Conservation (phyloP, 2,888 invertebrate genomes). For the Syrista parreyssii region DNA sequence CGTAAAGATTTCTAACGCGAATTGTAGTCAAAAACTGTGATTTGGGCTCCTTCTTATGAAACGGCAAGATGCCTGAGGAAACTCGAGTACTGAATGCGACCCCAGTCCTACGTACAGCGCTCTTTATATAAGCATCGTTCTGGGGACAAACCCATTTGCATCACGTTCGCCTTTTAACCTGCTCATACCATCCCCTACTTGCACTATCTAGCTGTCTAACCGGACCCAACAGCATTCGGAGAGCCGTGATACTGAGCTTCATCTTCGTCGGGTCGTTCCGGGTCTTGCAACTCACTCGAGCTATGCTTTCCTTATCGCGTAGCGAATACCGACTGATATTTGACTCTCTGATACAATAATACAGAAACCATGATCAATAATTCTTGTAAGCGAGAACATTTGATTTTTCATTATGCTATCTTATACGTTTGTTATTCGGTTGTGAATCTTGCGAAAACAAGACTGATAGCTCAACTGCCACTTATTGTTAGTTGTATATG, state of each 20-base stretch:
- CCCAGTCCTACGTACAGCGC: background rate
- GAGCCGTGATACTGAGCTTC: background rate
- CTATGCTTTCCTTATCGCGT: background rate
- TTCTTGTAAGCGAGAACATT: background rate
- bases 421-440: background rate
- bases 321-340: background rate
- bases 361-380: background rate
- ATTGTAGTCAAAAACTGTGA: background rate
- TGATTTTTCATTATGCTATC: background rate
- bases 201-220: background rate
- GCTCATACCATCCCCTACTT: background rate
- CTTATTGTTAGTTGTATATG: background rate
- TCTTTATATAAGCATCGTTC: constrained; percentile 2
- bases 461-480: background rate
- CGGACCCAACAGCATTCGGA: background rate
- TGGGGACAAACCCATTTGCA: background rate
- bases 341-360: background rate
- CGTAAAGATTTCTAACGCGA: background rate
- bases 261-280: background rate
- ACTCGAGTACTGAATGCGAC: constrained; percentile 2
- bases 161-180: constrained; percentile 6
- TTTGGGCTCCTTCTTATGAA: background rate
- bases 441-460: background rate
- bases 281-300: background rate
- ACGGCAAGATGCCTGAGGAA: background rate